A percentile compares a stretch with the other conserved stretches of the same genome.
Evolutionary conservation across 2,113 vertebrate genomes (phyloP).

Genomic region (Melanerpes formicivorus): DNA sequence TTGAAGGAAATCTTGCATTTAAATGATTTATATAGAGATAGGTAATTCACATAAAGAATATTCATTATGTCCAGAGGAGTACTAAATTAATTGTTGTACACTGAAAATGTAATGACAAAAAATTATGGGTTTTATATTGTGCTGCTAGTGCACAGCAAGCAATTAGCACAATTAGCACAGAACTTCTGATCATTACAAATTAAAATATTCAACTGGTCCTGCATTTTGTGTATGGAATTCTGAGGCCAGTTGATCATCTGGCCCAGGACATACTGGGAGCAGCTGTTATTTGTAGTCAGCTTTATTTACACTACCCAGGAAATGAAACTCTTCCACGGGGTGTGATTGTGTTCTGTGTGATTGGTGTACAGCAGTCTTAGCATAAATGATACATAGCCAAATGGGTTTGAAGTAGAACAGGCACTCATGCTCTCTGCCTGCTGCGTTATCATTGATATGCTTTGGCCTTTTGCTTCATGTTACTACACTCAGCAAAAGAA

Average conservation of each 20-base stretch:
- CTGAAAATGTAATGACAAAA: background rate
- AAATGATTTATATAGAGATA: background rate
- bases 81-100: background rate
- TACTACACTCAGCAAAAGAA: background rate
- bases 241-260: background rate
- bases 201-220: background rate
- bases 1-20: background rate
- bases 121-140: background rate
- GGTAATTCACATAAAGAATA: background rate
- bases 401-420: background rate
- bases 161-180: background rate
- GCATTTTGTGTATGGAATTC: slow-evolving; percentile 20
- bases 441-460: background rate
- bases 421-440: background rate
- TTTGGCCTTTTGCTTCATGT: background rate
- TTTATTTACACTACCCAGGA: background rate
- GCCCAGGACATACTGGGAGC: background rate
- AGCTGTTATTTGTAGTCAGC: background rate
- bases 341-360: background rate
- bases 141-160: background rate
- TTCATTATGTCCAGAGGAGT: background rate
- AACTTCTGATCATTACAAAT: background rate
- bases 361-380: background rate
- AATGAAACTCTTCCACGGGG: background rate
- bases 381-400: background rate